Conservation (phyloP, 2,888 invertebrate species). For the Nomada ruficornis region DNA sequence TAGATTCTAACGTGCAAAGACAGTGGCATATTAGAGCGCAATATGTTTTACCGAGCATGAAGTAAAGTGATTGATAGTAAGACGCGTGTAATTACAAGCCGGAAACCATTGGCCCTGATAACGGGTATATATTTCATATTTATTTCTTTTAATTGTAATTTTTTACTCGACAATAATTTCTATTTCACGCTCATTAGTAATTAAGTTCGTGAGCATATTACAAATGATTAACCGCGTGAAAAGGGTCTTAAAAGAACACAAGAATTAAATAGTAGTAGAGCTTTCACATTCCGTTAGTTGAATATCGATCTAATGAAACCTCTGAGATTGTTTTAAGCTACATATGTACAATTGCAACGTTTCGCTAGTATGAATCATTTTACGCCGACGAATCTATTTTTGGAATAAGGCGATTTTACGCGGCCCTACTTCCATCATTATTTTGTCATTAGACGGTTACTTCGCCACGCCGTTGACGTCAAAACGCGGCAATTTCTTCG, state of each 20-base stretch:
- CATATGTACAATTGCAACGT: slow-evolving; percentile 2
- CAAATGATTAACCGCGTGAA: too few relatives aligned
- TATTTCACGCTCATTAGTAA: slow-evolving; percentile 2
- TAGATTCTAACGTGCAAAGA: background rate
- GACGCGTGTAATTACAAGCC: background rate
- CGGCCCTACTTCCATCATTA: slow-evolving; percentile 4
- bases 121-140: background rate
- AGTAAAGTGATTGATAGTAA: background rate
- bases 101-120: background rate
- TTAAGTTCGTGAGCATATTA: too few relatives aligned
- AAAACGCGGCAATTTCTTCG: background rate
- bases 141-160: background rate
- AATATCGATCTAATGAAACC: background rate
- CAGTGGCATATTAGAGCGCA: background rate
- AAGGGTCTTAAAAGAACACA: too few relatives aligned
- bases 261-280: too few relatives aligned
- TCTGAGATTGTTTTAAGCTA: slow-evolving; percentile 12
- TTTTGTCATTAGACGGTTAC: background rate
- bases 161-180: background rate
- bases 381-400: slow-evolving; percentile 20
- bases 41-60: slow-evolving; percentile 1
- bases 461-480: background rate
- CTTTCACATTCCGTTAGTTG: background rate
- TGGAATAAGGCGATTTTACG: slow-evolving; percentile 8
- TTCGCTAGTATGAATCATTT: slow-evolving; percentile 5